These are phyloP conservation scores for Rhodeus uyekii DNA, from an alignment of 2,797 vertebrate genomes.

Conservation along the genomic window DNA sequence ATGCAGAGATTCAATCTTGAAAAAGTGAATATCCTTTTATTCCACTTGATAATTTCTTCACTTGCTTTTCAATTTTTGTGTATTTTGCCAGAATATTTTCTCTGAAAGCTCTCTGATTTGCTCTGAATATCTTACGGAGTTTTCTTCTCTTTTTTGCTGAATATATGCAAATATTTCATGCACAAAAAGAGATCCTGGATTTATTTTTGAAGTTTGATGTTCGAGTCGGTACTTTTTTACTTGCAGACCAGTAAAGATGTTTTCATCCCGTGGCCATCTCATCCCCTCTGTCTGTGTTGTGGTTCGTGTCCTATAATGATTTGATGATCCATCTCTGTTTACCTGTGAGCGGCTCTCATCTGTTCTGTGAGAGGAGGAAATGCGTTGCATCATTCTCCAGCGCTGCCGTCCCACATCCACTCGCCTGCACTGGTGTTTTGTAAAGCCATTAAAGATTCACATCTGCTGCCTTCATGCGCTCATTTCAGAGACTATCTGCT, in stretches of 20 bases:
- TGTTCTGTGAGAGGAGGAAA: conserved; percentile 6
- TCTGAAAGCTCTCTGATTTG: no score
- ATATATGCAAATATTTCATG: neutral
- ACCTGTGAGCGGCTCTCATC: conserved; percentile 27
- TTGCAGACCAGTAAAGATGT: neutral
- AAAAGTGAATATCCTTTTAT: no score
- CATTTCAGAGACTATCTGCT: conserved; percentile 14
- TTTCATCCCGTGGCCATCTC: neutral
- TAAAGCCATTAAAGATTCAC: conserved; percentile 39
- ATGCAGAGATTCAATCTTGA: no score
- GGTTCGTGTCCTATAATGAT: conserved; percentile 4
- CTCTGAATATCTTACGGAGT: neutral
- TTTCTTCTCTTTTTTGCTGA: neutral
- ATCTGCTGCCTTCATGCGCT: conserved; percentile 32
- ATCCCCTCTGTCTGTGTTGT: conserved; percentile 52
- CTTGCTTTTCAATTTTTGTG: neutral
- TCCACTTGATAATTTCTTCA: neutral
- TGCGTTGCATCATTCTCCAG: conserved; percentile 24
- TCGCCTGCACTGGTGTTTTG: conserved; percentile 36
- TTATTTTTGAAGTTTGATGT: neutral
- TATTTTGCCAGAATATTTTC: no score
- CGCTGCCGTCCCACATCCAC: conserved; percentile 9
- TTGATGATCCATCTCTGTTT: conserved; percentile 40
- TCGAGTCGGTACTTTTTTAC: neutral
- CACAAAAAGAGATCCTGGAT: neutral